Conservation (phyloP, 2,113 vertebrate genomes). For the Gulo gulo region DNA sequence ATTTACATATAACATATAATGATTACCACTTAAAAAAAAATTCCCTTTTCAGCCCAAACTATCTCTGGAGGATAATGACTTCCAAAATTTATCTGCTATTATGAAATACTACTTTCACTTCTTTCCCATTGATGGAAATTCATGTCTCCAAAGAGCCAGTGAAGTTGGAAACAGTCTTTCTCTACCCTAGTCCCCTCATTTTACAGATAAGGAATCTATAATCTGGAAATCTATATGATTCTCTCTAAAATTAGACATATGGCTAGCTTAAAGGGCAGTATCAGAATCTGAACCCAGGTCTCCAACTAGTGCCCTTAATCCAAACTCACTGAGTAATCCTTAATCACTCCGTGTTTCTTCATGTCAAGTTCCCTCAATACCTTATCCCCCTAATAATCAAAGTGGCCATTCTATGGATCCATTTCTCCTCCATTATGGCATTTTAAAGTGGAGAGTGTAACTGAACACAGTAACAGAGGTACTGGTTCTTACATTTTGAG, state of each 20-base stretch:
- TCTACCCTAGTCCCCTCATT: background rate
- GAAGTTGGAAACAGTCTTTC: background rate
- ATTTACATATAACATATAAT: constrained; percentile 55
- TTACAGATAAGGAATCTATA: background rate
- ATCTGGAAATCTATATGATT: background rate
- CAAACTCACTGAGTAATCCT: background rate
- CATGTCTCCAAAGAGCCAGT: background rate
- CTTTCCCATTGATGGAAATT: background rate
- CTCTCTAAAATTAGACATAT: background rate
- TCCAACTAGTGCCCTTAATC: background rate
- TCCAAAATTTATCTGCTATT: constrained; percentile 23
- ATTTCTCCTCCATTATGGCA: background rate
- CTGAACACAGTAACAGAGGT: background rate
- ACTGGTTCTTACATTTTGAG: background rate
- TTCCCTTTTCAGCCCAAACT: background rate
- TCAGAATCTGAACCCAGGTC: background rate
- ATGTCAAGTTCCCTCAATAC: background rate
- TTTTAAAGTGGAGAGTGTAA: background rate
- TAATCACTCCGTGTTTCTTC: background rate
- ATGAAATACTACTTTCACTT: background rate
- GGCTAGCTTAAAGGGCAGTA: background rate
- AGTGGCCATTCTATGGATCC: background rate
- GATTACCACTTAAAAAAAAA: background rate
- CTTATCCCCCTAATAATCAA: background rate
- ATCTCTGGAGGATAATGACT: background rate